Base-by-base conservation (phyloP, 2,113 vertebrate genomes). In the Motacilla tschutschensis region DNA sequence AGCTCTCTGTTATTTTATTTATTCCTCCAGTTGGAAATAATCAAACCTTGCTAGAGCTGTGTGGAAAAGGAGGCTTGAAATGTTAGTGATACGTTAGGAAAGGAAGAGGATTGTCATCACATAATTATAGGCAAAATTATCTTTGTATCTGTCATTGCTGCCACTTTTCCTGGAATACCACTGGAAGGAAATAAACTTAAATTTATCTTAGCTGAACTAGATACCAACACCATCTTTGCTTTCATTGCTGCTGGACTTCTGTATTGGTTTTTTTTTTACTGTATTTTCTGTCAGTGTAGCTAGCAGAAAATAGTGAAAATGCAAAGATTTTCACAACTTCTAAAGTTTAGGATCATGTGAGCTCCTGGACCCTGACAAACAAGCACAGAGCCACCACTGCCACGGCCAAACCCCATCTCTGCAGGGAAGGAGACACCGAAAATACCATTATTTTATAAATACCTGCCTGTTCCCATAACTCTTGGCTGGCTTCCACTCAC, bases 11-110 rank as follows among this genome's bases (percentile, higher is more conserved):
- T 83, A 59, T 94, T 92, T 64, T 41, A 70, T 79, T 36, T 73
- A 19, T 77, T 63, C 63, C 26, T 81, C n/a, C 89, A 89, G 76
- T 88, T 91, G 91, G 90, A 93, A 89, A 72, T 31, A 58, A 89
- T 79, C 79, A 92, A 79, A 65, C 35, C 40, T 55, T 50, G 8
- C 67, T 87, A 14, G n/a, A 5, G 5, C 15, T 65, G n/a, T 8
- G 24, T 74, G 86, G 84, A 66, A 92, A 86, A 87, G 64, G 46
- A 71, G 53, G 17, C 40, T 73, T 69, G 48, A 90, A 71, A 78
- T 24, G 5, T 35, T 4, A 26, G 46, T 40, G 59, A 67, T 0
- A 3, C 18, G 58, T 51, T 12, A 19, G 64, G 83, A 26, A 57
- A 85, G 43, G 82, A 66, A 66, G 9, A 62, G 43, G n/a, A n/a